A percentile compares a stretch with the other conserved stretches of the same genome.
Evolutionary conservation across 2,113 vertebrate genomes (phyloP).

Genomic region (Ceyx margarethae): DNA sequence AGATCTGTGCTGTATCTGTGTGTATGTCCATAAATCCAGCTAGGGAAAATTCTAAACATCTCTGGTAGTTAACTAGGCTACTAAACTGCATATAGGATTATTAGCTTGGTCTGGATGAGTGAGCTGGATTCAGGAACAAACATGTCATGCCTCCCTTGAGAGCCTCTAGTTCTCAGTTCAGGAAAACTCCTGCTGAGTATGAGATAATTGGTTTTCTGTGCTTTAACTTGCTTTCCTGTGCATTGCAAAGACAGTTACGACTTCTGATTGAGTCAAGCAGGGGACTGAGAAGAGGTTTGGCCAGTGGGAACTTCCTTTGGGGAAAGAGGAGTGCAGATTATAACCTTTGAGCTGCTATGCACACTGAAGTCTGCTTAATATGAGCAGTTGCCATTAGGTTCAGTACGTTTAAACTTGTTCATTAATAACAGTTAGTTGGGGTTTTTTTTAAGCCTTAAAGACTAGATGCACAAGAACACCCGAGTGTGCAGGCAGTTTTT

Average conservation of each 20-base stretch:
- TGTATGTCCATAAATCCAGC: background rate
- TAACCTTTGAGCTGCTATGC: background rate
- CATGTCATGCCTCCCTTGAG: background rate
- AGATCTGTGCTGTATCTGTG: background rate
- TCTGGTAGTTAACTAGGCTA: background rate
- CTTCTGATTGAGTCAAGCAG: background rate
- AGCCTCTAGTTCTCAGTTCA: background rate
- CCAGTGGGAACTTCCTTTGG: background rate
- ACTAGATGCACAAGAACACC: background rate
- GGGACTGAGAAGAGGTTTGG: background rate
- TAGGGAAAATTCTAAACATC: background rate
- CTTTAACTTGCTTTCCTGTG: background rate
- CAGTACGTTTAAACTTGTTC: background rate
- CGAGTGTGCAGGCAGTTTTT: background rate
- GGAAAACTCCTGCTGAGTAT: background rate
- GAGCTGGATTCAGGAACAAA: background rate
- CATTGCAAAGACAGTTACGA: background rate
- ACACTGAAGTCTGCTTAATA: background rate
- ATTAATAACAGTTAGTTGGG: background rate
- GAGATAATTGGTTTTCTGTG: background rate
- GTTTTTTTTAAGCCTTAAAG: background rate
- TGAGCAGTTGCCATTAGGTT: background rate
- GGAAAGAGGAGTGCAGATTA: background rate
- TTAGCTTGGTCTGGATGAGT: background rate
- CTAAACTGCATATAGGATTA: background rate